phyloP scores from a whole-genome alignment of 2,113 vertebrate genomes.

The Lepisosteus oculatus region DNA sequence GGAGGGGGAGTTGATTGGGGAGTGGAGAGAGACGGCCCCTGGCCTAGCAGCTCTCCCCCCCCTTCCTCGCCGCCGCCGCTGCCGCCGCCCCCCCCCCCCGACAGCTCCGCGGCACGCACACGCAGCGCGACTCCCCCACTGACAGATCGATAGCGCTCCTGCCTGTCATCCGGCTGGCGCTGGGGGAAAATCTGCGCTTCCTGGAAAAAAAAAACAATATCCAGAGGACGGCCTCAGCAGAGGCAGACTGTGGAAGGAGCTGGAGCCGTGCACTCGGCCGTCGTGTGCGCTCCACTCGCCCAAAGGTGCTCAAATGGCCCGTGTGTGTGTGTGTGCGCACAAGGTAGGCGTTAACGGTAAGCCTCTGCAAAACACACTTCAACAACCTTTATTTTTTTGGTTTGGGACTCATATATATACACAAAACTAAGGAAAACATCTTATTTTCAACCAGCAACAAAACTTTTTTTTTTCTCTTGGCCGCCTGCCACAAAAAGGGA shows the following conservation, averaged over 20 bases:
- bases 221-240: constrained; percentile 27
- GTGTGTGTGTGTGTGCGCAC: constrained; percentile 27
- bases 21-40: constrained; percentile 43
- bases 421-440: too few relatives aligned
- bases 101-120: constrained; percentile 54
- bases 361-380: too few relatives aligned
- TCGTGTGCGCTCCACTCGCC: too few relatives aligned
- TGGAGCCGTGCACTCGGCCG: not conserved
- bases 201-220: constrained; percentile 71
- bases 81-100: constrained; percentile 41
- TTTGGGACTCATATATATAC: too few relatives aligned
- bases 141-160: constrained; percentile 72
- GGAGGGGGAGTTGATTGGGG: constrained; percentile 8
- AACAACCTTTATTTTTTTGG: too few relatives aligned
- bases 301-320: not conserved
- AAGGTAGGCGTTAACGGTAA: not conserved
- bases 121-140: constrained; percentile 54
- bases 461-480: too few relatives aligned
- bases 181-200: constrained; percentile 67
- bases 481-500: too few relatives aligned
- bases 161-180: constrained; percentile 80
- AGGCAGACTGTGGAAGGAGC: too few relatives aligned
- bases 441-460: too few relatives aligned
- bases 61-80: constrained; percentile 31
- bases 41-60: constrained; percentile 15